These are phyloP conservation scores for Papilio glaucus DNA, from an alignment of 1,140 invertebrate species.

Conservation along the genomic window DNA sequence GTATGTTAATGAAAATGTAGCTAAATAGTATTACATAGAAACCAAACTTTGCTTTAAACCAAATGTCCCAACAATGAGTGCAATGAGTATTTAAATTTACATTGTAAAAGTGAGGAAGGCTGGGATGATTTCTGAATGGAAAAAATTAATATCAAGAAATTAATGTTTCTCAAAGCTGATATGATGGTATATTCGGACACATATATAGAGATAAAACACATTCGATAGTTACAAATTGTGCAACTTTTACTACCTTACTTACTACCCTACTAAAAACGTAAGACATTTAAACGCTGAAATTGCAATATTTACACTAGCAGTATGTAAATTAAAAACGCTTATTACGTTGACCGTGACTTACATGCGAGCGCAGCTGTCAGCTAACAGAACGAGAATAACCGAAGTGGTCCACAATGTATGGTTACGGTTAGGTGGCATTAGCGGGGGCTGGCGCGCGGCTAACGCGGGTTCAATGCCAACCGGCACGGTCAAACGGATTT, in stretches of 20 bases:
- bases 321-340: slow-evolving; percentile 33
- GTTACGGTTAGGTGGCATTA: slow-evolving; percentile 52
- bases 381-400: slow-evolving; percentile 38
- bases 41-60: too few species aligned
- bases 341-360: slow-evolving; percentile 30
- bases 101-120: too few species aligned
- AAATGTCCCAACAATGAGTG: too few species aligned
- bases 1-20: too few species aligned
- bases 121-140: too few species aligned
- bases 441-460: slow-evolving; percentile 52
- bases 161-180: too few species aligned
- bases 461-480: slow-evolving; percentile 57
- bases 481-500: slow-evolving; percentile 51
- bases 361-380: slow-evolving; percentile 26
- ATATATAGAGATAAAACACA: too few species aligned
- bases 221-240: too few species aligned
- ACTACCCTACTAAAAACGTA: background rate
- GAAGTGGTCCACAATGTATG: slow-evolving; percentile 40
- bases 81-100: too few species aligned
- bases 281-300: background rate
- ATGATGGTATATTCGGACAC: too few species aligned
- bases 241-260: background rate
- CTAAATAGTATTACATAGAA: too few species aligned
- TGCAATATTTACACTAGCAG: slow-evolving; percentile 30
- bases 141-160: too few species aligned